These are phyloP conservation scores for Maccullochella peelii DNA, from an alignment of 2,113 vertebrate species.

Conservation along the genomic window DNA sequence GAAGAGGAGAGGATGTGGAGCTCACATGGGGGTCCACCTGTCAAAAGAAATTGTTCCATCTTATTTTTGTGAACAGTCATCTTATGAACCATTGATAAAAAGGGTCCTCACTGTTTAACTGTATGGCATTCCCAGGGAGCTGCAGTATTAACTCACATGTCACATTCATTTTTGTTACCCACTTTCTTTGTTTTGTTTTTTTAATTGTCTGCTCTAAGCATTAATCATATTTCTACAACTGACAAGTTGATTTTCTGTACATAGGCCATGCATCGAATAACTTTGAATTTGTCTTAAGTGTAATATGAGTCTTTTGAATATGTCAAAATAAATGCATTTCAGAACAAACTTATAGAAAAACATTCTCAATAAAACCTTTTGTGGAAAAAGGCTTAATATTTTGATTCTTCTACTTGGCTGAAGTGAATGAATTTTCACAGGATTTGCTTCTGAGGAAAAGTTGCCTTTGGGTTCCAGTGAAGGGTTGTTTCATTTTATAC, in stretches of 20 bases:
- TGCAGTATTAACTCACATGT: constrained; percentile 70
- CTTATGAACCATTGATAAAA: constrained; percentile 19
- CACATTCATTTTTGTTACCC: constrained; percentile 46
- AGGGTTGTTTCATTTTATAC: not conserved
- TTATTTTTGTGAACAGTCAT: constrained; percentile 28
- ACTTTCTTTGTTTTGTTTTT: constrained; percentile 32
- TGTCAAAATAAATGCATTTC: constrained; percentile 74
- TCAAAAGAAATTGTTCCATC: constrained; percentile 10
- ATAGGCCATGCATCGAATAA: constrained; percentile 70
- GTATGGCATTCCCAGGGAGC: constrained; percentile 57
- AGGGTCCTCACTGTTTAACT: constrained; percentile 26
- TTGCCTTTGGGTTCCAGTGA: not conserved
- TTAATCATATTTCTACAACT: constrained; percentile 37
- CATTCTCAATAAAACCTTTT: constrained; percentile 73
- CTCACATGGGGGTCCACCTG: constrained; percentile 56
- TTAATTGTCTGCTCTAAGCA: constrained; percentile 43
- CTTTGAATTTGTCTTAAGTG: constrained; percentile 69
- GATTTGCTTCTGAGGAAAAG: not conserved
- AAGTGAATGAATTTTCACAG: not conserved
- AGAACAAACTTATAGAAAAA: constrained; percentile 74
- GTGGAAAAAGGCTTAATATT: constrained; percentile 30
- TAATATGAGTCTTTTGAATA: constrained; percentile 76
- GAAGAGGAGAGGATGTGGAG: constrained; percentile 44
- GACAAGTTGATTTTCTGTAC: constrained; percentile 67
- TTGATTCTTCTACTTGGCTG: not conserved